Base-by-base conservation (phyloP, 2,888 invertebrate species). In the Idaea biselata region DNA sequence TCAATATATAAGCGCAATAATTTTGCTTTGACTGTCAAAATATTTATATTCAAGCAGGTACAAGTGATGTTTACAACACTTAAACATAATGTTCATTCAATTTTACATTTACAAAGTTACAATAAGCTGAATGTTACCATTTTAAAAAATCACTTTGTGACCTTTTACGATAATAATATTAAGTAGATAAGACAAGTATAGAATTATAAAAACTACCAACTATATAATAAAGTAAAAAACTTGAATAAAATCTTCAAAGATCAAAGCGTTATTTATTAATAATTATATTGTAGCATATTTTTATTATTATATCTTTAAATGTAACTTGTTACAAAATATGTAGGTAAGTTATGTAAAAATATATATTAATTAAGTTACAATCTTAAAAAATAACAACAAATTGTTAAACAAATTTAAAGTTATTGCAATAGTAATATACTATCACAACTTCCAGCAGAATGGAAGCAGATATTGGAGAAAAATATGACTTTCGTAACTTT, bases 21-120 rank as follows among this genome's bases (percentile, higher is more conserved):
- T 88, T 92, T 91, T 92, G 92, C 92, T 92, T 92, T 91, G 92
- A 89, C 84, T 87, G 88, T 85, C 85, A 88, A 89, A 89, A 89
- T 89, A 91, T 89, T 85, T 81, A 85, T 88, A 83, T 80, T 83
- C 82, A 86, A 91, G 91, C 91, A 92, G 91, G 91, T 91, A 92
- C 91, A 87, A 88, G 89, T 91, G 87, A 91, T 89, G 87, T 86
- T 86, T 83, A 88, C 82, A 86, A 91, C 88, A 89, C 84, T 86
- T 86, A 89, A 83, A 84, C 81, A 76, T 86, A 85, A 82, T 79
- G 80, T 69, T 65, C 74, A 73, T 70, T 66, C 66, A 72, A 69
- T 63, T 57, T 61, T 68, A 58, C 55, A 73, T 65, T 63, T 66
- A 53, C 14, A 44, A 56, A 70, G 70, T 73, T 63, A 74, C 63